phyloP scores from a whole-genome alignment of 1,140 invertebrate species.

The Saccostrea echinata region DNA sequence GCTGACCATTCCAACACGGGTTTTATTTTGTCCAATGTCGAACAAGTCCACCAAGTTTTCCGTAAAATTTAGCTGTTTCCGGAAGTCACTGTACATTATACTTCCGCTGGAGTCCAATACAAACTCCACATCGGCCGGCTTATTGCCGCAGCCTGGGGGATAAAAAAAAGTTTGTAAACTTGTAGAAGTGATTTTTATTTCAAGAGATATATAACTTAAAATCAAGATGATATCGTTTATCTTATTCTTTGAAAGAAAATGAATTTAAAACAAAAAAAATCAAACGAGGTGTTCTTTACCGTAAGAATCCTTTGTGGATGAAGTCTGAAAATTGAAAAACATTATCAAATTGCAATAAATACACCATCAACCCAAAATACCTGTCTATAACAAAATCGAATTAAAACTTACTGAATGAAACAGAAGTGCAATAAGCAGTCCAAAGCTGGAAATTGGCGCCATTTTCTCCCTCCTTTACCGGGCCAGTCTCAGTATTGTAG shows the following conservation, averaged over 20 bases:
- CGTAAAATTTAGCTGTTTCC: conserved; percentile 63
- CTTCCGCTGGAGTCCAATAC: conserved; percentile 68
- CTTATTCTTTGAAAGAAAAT: too few relatives aligned
- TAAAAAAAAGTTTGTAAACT: not conserved
- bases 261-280: too few relatives aligned
- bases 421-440: not conserved
- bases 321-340: too few relatives aligned
- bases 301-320: too few relatives aligned
- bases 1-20: conserved; percentile 58
- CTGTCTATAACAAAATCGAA: not conserved
- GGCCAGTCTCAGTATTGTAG: not conserved
- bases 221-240: too few relatives aligned
- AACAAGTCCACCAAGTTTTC: conserved; percentile 64
- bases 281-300: too few relatives aligned
- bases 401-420: not conserved
- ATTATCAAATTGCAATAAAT: too few relatives aligned
- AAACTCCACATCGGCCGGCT: conserved; percentile 72
- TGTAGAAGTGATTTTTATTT: not conserved
- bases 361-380: too few relatives aligned
- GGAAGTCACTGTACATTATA: conserved; percentile 58
- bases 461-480: not conserved
- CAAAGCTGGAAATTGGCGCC: not conserved
- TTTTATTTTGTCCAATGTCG: conserved; percentile 51
- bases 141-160: conserved; percentile 64
- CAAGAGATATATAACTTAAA: too few relatives aligned